Evolutionary conservation across 2,797 vertebrate genomes (phyloP), one percentile per base, ranked within the genome.

Genomic region (Rhinogobio ventralis): DNA sequence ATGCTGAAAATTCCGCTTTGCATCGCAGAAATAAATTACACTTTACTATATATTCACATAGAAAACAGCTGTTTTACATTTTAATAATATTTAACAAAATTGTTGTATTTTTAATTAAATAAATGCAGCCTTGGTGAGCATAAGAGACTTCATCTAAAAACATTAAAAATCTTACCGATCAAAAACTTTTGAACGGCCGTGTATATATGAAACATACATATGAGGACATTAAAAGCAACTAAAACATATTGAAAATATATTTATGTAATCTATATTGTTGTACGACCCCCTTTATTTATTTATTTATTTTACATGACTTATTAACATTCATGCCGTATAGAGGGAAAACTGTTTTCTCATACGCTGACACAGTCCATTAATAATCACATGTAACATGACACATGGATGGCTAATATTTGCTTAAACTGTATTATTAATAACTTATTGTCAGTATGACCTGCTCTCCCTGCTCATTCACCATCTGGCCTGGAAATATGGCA

Each of bases 401-500:
- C 80, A 30, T 7, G 25, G 7, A 60, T 33, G 28, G n/a, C 57
- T 62, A 39, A 53, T 82, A 28, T 72, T 78, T 78, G 23, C 8
- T 46, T 36, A 20, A 79, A 42, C 11, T 75, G 49, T 39, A 66
- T 78, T 86, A 82, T 74, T 79, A 80, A 83, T 79, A 72, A 86
- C 60, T 13, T 36, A 73, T 45, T 20, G 66, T 64, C 30, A 39
- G 11, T 39, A 25, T 57, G 45, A 60, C 25, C 25, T 9, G 11
- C 57, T 62, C 36, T 62, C 5, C 5, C 39, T 69, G 30, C 55
- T 72, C 49, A 45, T 83, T 80, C 71, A 33, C 82, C 86, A 84
- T 79, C 68, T 86, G 81, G 75, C 60, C 46, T 79, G 75, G 39
- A 74, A 86, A 79, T 83, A n/a, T 82, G 42, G 80, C 60, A 57